Percentiles rank a stretch among this genome's conserved stretches.
phyloP scores from a whole-genome alignment of 2,113 vertebrate species.

The Myotis davidii region DNA sequence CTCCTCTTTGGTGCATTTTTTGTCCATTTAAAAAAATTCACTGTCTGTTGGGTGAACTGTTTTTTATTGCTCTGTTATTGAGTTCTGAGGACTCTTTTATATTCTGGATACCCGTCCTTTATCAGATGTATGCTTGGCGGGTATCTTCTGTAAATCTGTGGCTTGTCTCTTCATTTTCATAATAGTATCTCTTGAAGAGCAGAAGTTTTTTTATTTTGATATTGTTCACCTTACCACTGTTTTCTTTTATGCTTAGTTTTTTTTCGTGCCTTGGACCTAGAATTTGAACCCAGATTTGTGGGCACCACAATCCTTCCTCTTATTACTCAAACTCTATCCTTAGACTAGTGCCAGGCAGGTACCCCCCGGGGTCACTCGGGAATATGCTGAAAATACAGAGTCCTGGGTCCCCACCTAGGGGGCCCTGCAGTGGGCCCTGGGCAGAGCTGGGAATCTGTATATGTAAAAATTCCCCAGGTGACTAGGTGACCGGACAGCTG shows the following conservation, averaged over 20 bases:
- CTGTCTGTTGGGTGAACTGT: not conserved
- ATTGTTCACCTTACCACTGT: not conserved
- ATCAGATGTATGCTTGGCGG: not conserved
- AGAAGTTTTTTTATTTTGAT: not conserved
- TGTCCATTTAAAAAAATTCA: not conserved
- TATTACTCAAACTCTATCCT: not conserved
- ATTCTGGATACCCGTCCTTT: not conserved
- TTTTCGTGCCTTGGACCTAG: not conserved
- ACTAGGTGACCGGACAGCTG: not conserved
- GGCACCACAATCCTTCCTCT: not conserved
- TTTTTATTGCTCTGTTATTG: not conserved
- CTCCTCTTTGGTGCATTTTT: not conserved
- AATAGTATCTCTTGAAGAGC: not conserved
- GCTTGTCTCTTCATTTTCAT: not conserved
- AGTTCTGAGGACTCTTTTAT: not conserved
- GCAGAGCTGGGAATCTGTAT: not conserved
- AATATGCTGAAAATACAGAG: not conserved
- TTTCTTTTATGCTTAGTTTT: not conserved
- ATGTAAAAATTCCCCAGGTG: not conserved
- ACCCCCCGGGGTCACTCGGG: not conserved
- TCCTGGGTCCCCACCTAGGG: not conserved
- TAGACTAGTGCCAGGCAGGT: not conserved
- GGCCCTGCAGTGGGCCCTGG: not conserved
- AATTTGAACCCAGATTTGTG: not conserved
- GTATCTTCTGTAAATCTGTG: not conserved